Percentiles rank a stretch among this genome's conserved stretches.
Conservation (phyloP, 2,113 vertebrate genomes). For the Chloebia gouldiae region DNA sequence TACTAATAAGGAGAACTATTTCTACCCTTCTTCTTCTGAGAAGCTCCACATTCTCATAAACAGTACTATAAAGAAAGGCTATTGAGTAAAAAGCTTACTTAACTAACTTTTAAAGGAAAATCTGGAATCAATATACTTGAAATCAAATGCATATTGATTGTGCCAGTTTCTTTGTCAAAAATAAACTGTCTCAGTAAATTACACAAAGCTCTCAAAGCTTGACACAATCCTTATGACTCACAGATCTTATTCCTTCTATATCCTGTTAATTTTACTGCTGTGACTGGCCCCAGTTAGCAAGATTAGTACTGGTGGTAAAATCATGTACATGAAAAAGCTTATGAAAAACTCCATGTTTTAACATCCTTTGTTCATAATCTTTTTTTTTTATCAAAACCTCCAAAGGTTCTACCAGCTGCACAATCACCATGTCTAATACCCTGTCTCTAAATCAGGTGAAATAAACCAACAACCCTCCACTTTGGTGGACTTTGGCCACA, state of each 20-base stretch:
- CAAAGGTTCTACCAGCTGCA: neutral
- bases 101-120: conserved; percentile 1
- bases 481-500: neutral
- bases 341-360: neutral
- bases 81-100: neutral
- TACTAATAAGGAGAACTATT: neutral
- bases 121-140: conserved; percentile 16
- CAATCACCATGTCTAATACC: neutral
- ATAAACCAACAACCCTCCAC: neutral
- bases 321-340: neutral
- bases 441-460: neutral
- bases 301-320: neutral
- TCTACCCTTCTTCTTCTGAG: neutral
- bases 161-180: neutral
- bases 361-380: neutral
- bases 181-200: neutral
- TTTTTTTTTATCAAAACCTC: neutral
- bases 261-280: neutral
- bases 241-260: neutral
- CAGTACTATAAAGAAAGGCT: neutral
- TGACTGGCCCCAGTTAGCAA: neutral
- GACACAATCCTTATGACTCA: neutral
- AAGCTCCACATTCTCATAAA: neutral
- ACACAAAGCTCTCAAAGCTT: neutral
- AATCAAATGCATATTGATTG: conserved; percentile 49